These are phyloP conservation scores for Eudasyphora cyanicolor DNA, from an alignment of 2,888 invertebrate genomes.

Conservation along the genomic window DNA sequence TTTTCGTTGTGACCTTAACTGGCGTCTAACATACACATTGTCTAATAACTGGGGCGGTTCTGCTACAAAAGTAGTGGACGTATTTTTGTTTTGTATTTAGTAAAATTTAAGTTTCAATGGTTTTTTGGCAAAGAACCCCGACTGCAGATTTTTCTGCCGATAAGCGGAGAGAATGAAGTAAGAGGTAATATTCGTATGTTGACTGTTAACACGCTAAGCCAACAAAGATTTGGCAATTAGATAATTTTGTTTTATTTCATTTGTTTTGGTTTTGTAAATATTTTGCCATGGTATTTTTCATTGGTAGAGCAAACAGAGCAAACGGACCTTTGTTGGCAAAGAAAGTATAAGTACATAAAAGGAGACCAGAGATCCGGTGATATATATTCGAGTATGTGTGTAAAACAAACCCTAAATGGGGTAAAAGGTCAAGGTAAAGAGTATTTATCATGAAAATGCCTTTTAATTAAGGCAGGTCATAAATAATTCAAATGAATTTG, in stretches of 20 bases:
- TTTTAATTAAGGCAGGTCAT: background rate
- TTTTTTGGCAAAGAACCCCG: background rate
- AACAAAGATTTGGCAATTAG: slow-evolving; percentile 18
- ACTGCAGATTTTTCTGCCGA: no score
- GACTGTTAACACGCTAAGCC: background rate
- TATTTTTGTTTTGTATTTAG: no score
- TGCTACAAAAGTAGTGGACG: background rate
- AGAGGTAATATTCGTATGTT: background rate
- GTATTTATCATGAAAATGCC: background rate
- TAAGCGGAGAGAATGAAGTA: no score
- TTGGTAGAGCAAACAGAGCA: no score
- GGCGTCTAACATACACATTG: background rate
- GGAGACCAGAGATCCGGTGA: no score
- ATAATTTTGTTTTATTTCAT: background rate
- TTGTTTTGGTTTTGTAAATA: no score
- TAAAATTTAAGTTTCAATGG: background rate
- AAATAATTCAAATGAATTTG: background rate
- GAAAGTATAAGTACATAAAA: no score
- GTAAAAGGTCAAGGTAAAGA: slow-evolving; percentile 22
- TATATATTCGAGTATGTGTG: no score
- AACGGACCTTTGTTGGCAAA: no score
- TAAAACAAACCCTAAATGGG: background rate
- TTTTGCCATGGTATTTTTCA: no score
- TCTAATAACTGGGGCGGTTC: background rate
- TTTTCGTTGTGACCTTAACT: background rate